Evolutionary conservation across 2,797 vertebrate species (phyloP), one percentile per base, ranked within the genome.

Genomic region (Acomys russatus): DNA sequence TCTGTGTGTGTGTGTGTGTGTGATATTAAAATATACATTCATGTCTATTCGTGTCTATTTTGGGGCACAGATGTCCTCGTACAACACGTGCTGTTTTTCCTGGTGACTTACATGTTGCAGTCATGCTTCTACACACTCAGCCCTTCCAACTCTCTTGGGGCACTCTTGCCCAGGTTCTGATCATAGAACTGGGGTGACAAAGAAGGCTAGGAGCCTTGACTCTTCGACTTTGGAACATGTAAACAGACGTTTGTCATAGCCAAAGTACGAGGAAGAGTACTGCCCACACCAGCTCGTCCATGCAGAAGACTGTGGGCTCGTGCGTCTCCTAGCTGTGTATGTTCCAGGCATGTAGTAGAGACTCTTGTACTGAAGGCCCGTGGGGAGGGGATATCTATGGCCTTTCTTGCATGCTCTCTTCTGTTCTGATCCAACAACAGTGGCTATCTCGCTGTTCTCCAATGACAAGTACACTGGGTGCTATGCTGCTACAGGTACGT

Each of bases 61-160:
- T 82, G 28, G 10, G 10, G n/a, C 1, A 17, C 15, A 3, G 10
- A n/a, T 14, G 12, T 38, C 44, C 68, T 85, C 38, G 28, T 35
- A 68, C 4, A 35, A 15, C 5, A 44, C 0, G 0, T 1, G 2
- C 35, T 25, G 49, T 15, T 61, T 49, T 38, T 12, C 25, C 44
- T 38, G 0, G 15, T 4, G 83, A 56, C 28, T 12, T 11, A 28
- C 54, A 35, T 3, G 0, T 23, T 51, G 10, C 63, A 10, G 8
- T 35, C 20, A 2, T 77, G 86, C 59, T 77, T 23, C 63, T 18
- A 9, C 33, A 25, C 1, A 2, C 30, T n/a, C 12, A 5, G 23
- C 17, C 63, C 56, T 49, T 54, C 66, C 0, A 10, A 63, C 1
- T 10, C 18, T 4, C 30, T 63, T 30, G 35, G 68, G 30, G 83